These are phyloP conservation scores for Coenonympha arcania DNA, from an alignment of 2,888 invertebrate genomes.

Conservation along the genomic window DNA sequence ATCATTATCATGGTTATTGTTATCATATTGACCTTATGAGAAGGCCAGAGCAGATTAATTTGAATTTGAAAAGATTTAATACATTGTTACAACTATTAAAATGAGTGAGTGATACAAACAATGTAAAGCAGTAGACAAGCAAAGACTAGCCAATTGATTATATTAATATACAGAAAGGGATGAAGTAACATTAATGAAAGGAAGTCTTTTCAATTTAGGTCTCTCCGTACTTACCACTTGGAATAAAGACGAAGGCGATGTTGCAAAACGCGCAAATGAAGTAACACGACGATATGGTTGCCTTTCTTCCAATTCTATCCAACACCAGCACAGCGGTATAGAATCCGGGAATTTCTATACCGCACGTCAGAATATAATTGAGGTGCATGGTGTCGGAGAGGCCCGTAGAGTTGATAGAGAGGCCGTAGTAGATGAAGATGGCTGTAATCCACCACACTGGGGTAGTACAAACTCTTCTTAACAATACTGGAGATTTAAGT, in stretches of 20 bases:
- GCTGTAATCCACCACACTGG: constrained; percentile 78
- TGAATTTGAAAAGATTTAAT: too few relatives aligned
- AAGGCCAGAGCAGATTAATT: too few relatives aligned
- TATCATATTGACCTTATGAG: too few relatives aligned
- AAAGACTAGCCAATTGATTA: too few relatives aligned
- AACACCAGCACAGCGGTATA: constrained; percentile 74
- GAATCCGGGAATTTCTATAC: constrained; percentile 78
- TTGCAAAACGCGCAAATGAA: constrained; percentile 27
- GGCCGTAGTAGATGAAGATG: constrained; percentile 78
- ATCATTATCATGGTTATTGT: too few relatives aligned
- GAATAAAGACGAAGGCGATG: constrained; percentile 27
- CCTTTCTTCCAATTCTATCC: constrained; percentile 52
- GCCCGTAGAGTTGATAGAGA: constrained; percentile 78
- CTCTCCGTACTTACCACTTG: constrained; percentile 33
- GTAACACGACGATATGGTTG: constrained; percentile 32
- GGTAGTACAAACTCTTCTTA: constrained; percentile 69
- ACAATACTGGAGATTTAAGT: constrained; percentile 62
- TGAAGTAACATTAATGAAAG: too few relatives aligned
- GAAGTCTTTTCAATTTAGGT: too few relatives aligned
- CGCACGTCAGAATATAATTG: constrained; percentile 75
- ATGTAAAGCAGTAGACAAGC: too few relatives aligned
- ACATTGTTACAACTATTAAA: too few relatives aligned
- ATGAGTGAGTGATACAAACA: too few relatives aligned
- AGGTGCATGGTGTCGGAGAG: constrained; percentile 77
- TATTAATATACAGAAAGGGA: too few relatives aligned